phyloP scores from a whole-genome alignment of 2,797 vertebrate genomes.

The Semaprochilodus insignis region DNA sequence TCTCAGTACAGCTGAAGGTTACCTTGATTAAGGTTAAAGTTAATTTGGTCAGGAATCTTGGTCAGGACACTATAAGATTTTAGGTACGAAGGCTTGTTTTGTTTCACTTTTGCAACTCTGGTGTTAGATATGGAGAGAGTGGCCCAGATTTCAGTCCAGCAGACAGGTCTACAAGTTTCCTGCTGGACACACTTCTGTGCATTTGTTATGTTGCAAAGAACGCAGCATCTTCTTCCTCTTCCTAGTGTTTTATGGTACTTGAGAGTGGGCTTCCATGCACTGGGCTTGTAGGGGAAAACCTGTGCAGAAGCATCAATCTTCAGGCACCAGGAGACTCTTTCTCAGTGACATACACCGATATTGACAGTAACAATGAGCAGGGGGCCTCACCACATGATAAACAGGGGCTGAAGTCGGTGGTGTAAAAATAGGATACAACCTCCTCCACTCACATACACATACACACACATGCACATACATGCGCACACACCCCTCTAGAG shows the following conservation, averaged over 20 bases:
- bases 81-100: too few species aligned
- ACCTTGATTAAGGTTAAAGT: too few species aligned
- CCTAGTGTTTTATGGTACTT: background rate
- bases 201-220: slow-evolving; percentile 1
- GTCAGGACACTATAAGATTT: too few species aligned
- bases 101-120: background rate
- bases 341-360: slow-evolving; percentile 41
- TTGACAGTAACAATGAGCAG: slow-evolving; percentile 50
- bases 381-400: slow-evolving; percentile 38
- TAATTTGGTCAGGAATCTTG: too few species aligned
- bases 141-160: background rate
- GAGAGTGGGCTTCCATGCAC: background rate
- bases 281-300: slow-evolving; percentile 8
- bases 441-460: slow-evolving; percentile 38
- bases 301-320: slow-evolving; percentile 9
- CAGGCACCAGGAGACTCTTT: slow-evolving; percentile 8
- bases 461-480: slow-evolving; percentile 38
- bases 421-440: slow-evolving; percentile 56
- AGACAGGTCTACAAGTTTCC: background rate
- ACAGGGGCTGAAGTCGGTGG: slow-evolving; percentile 36
- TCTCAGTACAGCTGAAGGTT: too few species aligned
- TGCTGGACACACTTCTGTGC: background rate
- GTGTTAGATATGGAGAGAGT: background rate
- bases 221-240: background rate
- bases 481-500: slow-evolving; percentile 44